Evolutionary conservation across 92 coral and sea anemone species (phyloP).

Genomic region (Desmophyllum pertusum): DNA sequence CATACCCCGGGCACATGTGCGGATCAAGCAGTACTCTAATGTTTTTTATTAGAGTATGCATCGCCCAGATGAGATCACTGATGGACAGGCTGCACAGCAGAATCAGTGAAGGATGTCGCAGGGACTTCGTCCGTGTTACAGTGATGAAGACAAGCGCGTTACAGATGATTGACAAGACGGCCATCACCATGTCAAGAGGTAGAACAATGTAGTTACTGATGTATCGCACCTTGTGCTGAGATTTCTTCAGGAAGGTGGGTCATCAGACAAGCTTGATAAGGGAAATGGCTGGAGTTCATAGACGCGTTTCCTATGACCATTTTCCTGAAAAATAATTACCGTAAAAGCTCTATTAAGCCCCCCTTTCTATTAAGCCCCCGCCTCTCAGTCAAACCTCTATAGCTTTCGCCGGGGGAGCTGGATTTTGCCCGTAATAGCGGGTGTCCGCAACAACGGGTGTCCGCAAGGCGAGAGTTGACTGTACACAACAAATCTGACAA

Average conservation of each 20-base stretch:
- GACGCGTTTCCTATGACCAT: not conserved
- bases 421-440: too few relatives aligned
- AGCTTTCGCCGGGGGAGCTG: too few relatives aligned
- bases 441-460: too few relatives aligned
- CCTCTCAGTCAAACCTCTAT: too few relatives aligned
- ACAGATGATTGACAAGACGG: not conserved
- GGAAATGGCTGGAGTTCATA: not conserved
- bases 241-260: not conserved
- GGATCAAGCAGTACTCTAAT: not conserved
- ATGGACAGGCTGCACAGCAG: not conserved
- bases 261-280: not conserved
- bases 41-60: not conserved
- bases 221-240: not conserved
- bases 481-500: too few relatives aligned
- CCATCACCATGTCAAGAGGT: not conserved
- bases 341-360: too few relatives aligned
- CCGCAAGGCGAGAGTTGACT: too few relatives aligned
- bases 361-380: too few relatives aligned
- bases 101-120: slow-evolving; percentile 11
- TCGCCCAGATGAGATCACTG: not conserved
- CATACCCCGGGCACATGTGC: not conserved
- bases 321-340: not conserved
- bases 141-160: not conserved
- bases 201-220: slow-evolving; percentile 1
- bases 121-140: not conserved